A percentile compares a stretch with the other conserved stretches of the same genome.
Conservation (phyloP, 2,113 vertebrate species). For the Cyprinodon tularosa region DNA sequence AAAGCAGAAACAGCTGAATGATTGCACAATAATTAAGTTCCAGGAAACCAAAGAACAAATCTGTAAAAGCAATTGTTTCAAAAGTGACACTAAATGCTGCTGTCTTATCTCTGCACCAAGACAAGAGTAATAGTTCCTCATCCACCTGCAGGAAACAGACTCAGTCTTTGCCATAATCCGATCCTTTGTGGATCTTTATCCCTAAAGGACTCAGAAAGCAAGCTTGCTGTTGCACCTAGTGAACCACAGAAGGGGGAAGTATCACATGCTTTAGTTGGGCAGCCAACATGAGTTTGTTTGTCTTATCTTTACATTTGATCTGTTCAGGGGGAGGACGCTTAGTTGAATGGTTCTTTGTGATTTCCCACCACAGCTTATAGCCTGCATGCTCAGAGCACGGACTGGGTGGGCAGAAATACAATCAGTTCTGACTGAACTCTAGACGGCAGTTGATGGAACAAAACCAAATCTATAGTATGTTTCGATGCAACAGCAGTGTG, state of each 20-base stretch:
- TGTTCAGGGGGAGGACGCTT: constrained; percentile 43
- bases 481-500: constrained; percentile 13
- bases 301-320: constrained; percentile 68
- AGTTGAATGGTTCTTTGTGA: constrained; percentile 68
- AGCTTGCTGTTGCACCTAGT: constrained; percentile 21
- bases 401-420: constrained; percentile 50
- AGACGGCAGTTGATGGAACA: constrained; percentile 12
- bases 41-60: neutral
- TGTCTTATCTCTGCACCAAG: constrained; percentile 24
- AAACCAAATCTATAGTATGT: constrained; percentile 14
- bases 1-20: neutral
- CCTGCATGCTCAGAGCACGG: constrained; percentile 22
- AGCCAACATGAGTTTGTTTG: constrained; percentile 45
- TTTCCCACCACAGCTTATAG: constrained; percentile 36
- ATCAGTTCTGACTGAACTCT: constrained; percentile 44
- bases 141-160: constrained; percentile 20
- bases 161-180: constrained; percentile 21
- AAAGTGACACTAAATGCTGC: neutral
- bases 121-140: constrained; percentile 29
- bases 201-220: constrained; percentile 5
- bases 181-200: constrained; percentile 21
- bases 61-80: neutral
- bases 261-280: constrained; percentile 50
- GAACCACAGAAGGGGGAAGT: constrained; percentile 49
- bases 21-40: neutral